phyloP scores from a whole-genome alignment of 2,888 invertebrate species.

The Eugnorisma glareosa region DNA sequence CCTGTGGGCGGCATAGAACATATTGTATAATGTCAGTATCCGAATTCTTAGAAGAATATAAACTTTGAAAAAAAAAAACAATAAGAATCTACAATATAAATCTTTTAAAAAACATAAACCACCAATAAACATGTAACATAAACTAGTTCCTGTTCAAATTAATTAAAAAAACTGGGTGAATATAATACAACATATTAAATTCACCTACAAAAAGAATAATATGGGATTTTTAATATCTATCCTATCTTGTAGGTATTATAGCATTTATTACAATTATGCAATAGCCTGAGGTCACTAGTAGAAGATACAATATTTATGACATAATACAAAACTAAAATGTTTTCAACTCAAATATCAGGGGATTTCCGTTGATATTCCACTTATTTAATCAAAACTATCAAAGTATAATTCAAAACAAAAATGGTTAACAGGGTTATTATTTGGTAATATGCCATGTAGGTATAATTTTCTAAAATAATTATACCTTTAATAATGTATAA shows the following conservation, averaged over 20 bases:
- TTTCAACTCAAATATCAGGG: neutral
- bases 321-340: neutral
- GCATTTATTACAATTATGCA: neutral
- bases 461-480: neutral
- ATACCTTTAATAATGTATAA: neutral
- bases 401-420: neutral
- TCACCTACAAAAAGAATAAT: neutral
- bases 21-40: neutral
- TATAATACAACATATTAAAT: too few relatives aligned
- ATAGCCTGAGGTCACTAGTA: neutral
- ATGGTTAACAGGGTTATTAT: neutral
- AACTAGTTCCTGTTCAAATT: too few relatives aligned
- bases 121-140: too few relatives aligned
- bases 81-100: too few relatives aligned
- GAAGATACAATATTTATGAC: neutral
- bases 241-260: neutral
- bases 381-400: constrained; percentile 4
- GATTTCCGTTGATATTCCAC: neutral
- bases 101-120: too few relatives aligned
- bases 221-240: neutral
- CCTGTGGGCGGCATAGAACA: neutral
- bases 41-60: neutral
- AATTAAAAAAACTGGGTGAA: neutral
- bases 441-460: neutral
- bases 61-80: too few relatives aligned